phyloP scores from a whole-genome alignment of 1,140 invertebrate species.

The Harpegnathos saltator region DNA sequence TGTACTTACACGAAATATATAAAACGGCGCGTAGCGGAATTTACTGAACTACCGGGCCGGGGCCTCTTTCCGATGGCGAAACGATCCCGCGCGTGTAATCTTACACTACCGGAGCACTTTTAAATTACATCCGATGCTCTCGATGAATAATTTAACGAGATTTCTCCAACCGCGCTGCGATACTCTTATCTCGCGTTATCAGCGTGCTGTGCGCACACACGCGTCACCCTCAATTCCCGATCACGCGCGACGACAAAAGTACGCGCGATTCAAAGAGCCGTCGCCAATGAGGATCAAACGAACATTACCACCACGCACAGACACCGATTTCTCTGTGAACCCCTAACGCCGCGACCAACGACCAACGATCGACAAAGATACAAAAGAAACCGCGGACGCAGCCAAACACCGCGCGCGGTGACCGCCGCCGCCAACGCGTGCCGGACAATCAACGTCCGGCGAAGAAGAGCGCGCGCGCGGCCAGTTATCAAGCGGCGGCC shows the following conservation, averaged over 20 bases:
- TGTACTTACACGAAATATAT: slow-evolving; percentile 70
- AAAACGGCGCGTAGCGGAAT: slow-evolving; percentile 52
- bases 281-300: too few species aligned
- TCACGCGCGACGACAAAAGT: neutral
- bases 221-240: neutral
- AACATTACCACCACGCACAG: too few species aligned
- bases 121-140: neutral
- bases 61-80: too few species aligned
- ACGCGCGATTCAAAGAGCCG: too few species aligned
- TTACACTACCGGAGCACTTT: slow-evolving; percentile 7
- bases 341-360: neutral
- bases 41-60: slow-evolving; percentile 25
- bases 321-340: neutral
- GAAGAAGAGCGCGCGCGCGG: slow-evolving; percentile 30
- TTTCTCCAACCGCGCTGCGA: neutral
- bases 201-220: too few species aligned
- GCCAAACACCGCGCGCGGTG: neutral
- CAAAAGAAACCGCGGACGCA: neutral
- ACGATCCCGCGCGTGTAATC: neutral
- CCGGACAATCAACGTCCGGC: slow-evolving; percentile 4
- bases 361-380: neutral
- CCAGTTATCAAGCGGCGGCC: slow-evolving; percentile 46
- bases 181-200: neutral
- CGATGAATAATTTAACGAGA: slow-evolving; percentile 10
- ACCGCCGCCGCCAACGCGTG: neutral